phyloP scores from a whole-genome alignment of 2,888 invertebrate genomes.

The Drosophila antonietae region DNA sequence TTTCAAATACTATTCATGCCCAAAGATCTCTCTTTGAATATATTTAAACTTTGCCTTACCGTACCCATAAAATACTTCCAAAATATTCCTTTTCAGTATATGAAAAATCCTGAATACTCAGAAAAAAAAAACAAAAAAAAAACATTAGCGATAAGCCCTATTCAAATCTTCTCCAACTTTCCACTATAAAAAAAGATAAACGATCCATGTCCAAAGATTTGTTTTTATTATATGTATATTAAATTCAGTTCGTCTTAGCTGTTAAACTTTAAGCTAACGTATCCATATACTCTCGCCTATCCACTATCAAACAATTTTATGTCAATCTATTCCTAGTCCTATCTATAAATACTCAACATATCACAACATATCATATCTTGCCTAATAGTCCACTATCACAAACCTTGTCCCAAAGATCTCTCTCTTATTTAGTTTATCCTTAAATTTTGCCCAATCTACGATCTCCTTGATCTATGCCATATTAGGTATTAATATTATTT shows the following conservation, averaged over 20 bases:
- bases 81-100: not conserved
- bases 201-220: not conserved
- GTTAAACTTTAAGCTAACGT: not conserved
- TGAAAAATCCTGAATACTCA: not conserved
- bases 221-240: not conserved
- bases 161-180: not conserved
- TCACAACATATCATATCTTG: constrained; percentile 17
- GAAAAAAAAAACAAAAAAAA: not conserved
- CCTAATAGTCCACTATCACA: constrained; percentile 16
- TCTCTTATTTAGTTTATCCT: constrained; percentile 27
- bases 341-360: not conserved
- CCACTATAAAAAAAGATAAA: not conserved
- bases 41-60: not conserved
- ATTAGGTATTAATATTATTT: constrained; percentile 52
- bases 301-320: not conserved
- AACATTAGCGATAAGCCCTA: not conserved
- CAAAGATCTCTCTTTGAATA: constrained; percentile 49
- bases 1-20: constrained; percentile 17
- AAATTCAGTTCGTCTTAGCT: not conserved
- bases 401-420: constrained; percentile 49
- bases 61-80: not conserved
- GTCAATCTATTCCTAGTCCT: not conserved
- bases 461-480: constrained; percentile 60
- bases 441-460: constrained; percentile 26
- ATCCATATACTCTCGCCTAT: not conserved